phyloP scores from a whole-genome alignment of 2,888 invertebrate species.

The Diadegma fenestrale region DNA sequence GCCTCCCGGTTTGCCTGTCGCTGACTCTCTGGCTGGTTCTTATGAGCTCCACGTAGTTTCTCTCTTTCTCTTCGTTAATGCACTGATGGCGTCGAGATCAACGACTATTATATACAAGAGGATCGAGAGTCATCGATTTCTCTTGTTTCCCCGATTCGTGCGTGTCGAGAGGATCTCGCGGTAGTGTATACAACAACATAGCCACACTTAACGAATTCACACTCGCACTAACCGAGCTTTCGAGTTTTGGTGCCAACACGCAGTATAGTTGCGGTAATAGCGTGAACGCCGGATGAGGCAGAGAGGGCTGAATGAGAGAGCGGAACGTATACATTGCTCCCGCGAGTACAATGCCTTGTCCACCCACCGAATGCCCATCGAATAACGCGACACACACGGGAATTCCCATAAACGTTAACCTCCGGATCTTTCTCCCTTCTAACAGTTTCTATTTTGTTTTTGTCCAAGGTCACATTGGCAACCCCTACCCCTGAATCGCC shows the following conservation, averaged over 20 bases:
- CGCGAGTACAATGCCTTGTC: slow-evolving; percentile 64
- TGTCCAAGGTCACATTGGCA: not conserved
- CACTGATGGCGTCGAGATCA: slow-evolving; percentile 47
- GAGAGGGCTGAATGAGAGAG: not conserved
- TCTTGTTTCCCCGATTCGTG: slow-evolving; percentile 54
- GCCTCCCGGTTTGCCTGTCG: not conserved
- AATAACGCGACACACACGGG: slow-evolving; percentile 56
- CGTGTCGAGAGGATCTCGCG: slow-evolving; percentile 28
- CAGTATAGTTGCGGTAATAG: slow-evolving; percentile 17
- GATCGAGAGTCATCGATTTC: slow-evolving; percentile 61
- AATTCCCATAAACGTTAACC: slow-evolving; percentile 35
- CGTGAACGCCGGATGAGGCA: not conserved
- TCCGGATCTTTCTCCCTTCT: not conserved
- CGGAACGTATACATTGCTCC: slow-evolving; percentile 54
- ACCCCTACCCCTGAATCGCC: not conserved
- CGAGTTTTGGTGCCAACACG: slow-evolving; percentile 28
- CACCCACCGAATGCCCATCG: slow-evolving; percentile 41
- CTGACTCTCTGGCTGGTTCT: slow-evolving; percentile 1
- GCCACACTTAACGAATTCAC: slow-evolving; percentile 41
- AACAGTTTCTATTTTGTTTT: not conserved
- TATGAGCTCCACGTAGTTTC: not conserved
- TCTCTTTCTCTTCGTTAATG: slow-evolving; percentile 29
- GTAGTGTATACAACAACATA: slow-evolving; percentile 26
- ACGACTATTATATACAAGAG: slow-evolving; percentile 53
- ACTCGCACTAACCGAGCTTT: slow-evolving; percentile 46